These are phyloP conservation scores for Epistrophella euchroma DNA, from an alignment of 2,888 invertebrate species.

Conservation along the genomic window DNA sequence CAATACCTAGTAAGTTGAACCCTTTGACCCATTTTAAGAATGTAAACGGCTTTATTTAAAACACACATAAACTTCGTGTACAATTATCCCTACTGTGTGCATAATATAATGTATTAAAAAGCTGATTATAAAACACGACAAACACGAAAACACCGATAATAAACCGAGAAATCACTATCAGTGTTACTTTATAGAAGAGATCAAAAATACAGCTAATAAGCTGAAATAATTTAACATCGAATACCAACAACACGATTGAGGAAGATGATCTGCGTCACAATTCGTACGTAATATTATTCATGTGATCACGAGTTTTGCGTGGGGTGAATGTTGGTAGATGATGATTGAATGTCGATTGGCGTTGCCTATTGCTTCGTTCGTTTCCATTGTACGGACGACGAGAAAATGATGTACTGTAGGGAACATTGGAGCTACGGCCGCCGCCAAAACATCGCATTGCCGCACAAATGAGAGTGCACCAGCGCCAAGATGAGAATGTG, in stretches of 20 bases:
- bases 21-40: constrained; percentile 1
- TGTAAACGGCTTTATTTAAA: constrained; percentile 25
- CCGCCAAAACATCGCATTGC: constrained; percentile 84
- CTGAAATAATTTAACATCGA: constrained; percentile 64
- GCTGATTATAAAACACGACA: constrained; percentile 75
- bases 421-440: constrained; percentile 79
- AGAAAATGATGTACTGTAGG: constrained; percentile 80
- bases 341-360: constrained; percentile 80
- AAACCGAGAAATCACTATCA: constrained; percentile 53
- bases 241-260: constrained; percentile 65
- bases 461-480: constrained; percentile 83
- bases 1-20: not conserved
- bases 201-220: constrained; percentile 68
- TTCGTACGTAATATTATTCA: constrained; percentile 83
- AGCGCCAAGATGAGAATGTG: constrained; percentile 82
- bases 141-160: constrained; percentile 69
- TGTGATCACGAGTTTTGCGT: constrained; percentile 82
- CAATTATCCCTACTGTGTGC: constrained; percentile 59
- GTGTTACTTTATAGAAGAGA: constrained; percentile 65
- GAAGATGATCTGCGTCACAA: constrained; percentile 82
- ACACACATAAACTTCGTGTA: constrained; percentile 57
- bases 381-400: constrained; percentile 78
- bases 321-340: constrained; percentile 82
- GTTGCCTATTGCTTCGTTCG: constrained; percentile 76
- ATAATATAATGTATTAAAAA: constrained; percentile 63